Base-by-base conservation (phyloP, 2,888 invertebrate genomes). In the Orchestes rusci region DNA sequence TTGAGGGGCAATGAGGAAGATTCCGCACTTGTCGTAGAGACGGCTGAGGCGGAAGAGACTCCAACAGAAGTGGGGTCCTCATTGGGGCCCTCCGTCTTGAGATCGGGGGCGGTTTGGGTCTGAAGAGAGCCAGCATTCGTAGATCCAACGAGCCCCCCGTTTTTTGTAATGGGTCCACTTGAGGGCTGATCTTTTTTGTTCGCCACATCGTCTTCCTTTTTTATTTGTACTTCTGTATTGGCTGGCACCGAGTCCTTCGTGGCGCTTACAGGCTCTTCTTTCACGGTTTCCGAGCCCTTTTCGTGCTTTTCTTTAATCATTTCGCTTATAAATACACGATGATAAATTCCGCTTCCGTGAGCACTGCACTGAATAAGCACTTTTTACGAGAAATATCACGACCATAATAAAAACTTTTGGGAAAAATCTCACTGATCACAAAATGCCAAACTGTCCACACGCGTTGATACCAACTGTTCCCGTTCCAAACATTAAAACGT, bases 371-470 rank as follows among this genome's bases (percentile, higher is more conserved):
- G 57, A 54, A 58, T 59, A 57, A 61, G 56, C 60, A 64, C 62
- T 61, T 50, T 44, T 59, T 59, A 61, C 57, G 57, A 54, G 51
- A 56, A 58, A 57, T 59, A 59, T 58, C 60, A 62, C 59, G 61
- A 62, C 60, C 63, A 65, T 65, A 66, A 66, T 65, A 66, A 66
- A 67, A 69, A 64, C 62, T 66, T 68, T 64, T 61, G 62, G 63
- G 62, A 56, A 66, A 66, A 67, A 65, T 62, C 65, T 67, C 67
- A 66, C 67, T n/a, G n/a, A 66, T 67, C 67, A 68, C 68, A 68
- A 68, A 69, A 69, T 69, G 68, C 69, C 68, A 68, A 69, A 68
- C 68, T 68, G 67, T 69, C 67, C 68, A 67, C 66, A 67, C 65
- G 66, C 68, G 66, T 63, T 67, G 65, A 61, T 68, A 65, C 68